Evolutionary conservation across 2,113 vertebrate genomes (phyloP).

Genomic region (Muscicapa adusta): DNA sequence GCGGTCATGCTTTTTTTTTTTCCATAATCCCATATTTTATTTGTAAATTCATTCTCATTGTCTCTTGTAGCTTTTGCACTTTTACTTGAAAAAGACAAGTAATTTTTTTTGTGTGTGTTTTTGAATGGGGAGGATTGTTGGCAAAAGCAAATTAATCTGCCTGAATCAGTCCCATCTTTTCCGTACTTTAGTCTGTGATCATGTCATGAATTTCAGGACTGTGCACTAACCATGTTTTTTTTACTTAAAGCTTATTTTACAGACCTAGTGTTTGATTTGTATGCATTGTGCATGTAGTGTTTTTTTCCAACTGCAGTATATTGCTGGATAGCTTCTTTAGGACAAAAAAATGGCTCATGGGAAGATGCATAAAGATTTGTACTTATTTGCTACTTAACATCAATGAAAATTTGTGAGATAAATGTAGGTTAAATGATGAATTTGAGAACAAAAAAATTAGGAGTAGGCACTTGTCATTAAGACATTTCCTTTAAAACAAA

Average conservation of each 20-base stretch:
- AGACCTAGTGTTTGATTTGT: constrained; percentile 83
- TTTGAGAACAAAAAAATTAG: constrained; percentile 39
- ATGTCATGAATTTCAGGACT: constrained; percentile 82
- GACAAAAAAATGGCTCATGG: constrained; percentile 82
- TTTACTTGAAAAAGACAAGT: constrained; percentile 78
- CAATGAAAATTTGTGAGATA: constrained; percentile 40
- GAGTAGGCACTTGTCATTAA: not conserved
- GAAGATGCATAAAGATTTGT: constrained; percentile 84
- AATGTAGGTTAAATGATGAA: not conserved
- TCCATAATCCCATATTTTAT: constrained; percentile 74
- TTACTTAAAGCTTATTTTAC: constrained; percentile 79
- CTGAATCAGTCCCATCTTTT: constrained; percentile 88
- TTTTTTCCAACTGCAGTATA: constrained; percentile 72
- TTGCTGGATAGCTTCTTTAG: constrained; percentile 76
- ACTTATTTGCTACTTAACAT: constrained; percentile 55
- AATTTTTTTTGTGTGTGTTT: constrained; percentile 80
- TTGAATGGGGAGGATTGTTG: constrained; percentile 86
- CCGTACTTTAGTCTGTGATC: constrained; percentile 85
- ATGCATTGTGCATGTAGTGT: constrained; percentile 85
- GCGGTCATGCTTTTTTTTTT: constrained; percentile 84
- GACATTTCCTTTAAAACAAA: not conserved
- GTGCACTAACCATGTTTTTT: constrained; percentile 85
- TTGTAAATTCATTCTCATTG: constrained; percentile 80
- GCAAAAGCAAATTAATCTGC: constrained; percentile 86
- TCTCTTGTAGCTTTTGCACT: constrained; percentile 81